Evolutionary conservation across 2,888 invertebrate genomes (phyloP), one percentile per base, ranked within the genome.

Genomic region (Arrhopalites spinosus): DNA sequence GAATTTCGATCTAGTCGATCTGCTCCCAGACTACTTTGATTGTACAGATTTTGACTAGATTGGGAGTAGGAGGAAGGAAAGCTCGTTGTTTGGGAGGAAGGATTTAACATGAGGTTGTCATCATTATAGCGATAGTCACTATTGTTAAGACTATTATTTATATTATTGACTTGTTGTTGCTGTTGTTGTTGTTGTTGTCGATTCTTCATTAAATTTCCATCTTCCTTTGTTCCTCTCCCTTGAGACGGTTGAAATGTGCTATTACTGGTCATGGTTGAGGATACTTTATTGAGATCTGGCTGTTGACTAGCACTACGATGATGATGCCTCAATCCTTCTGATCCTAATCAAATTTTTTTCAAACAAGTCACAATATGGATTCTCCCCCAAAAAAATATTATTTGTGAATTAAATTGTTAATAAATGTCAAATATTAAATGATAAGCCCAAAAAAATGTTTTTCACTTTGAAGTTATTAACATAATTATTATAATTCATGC

Each of bases 121-220:
- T 72, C 63, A 70, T 47, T 70, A 74, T 73, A 72, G 71, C 77
- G 74, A 74, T 74, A 78, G 74, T 81, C 74, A 81, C 78, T 71
- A 25, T 59, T 59, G 25, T 25, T 59, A 5, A 25, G 11, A 23
- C 25, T 59, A 59, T 59, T 59, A 15, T 15, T 25, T 78, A 87
- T 83, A 78, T 87, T 86, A 79, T 87, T 87, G 75, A 87, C 85
- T 69, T 84, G 82, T 84, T 87, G 87, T 82, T 86, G 87, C 83
- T 87, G 85, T 84, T 87, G 87, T 83, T 87, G 86, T 85, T 87
- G 86, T 85, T 86, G 87, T 87, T 87, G 88, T 43, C 61, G 36
- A 15, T 45, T 20, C 47, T 61, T 59, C 17, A 25, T 27, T 0
- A 71, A 17, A 15, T n/a, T 64, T 23, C 70, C 70, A 50, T 72